phyloP scores from a whole-genome alignment of 1,140 invertebrate genomes.

The Neotoxoptera formosana region DNA sequence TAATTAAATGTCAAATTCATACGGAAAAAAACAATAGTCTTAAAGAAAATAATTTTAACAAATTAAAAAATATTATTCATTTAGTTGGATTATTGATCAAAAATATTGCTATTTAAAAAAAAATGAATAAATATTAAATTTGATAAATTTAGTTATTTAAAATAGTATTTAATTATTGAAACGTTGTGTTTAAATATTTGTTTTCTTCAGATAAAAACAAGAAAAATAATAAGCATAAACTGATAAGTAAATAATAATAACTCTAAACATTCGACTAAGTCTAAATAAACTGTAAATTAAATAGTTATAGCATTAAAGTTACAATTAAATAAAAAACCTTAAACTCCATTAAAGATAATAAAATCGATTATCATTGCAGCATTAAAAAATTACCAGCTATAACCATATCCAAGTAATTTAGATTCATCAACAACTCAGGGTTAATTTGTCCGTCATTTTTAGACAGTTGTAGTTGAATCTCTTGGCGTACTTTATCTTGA shows the following conservation, averaged over 20 bases:
- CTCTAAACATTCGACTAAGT: neutral
- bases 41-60: too few species aligned
- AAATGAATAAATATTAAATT: too few species aligned
- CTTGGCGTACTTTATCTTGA: neutral
- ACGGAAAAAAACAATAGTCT: neutral
- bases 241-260: neutral
- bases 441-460: neutral
- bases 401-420: conserved; percentile 68
- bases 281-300: neutral
- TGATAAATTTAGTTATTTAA: too few species aligned
- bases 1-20: too few species aligned
- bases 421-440: conserved; percentile 64
- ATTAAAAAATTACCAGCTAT: conserved; percentile 61
- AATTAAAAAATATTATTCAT: neutral
- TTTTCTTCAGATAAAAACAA: neutral
- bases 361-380: too few species aligned
- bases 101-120: too few species aligned
- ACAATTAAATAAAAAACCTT: too few species aligned
- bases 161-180: too few species aligned
- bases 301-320: neutral
- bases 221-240: neutral
- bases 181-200: too few species aligned
- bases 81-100: too few species aligned
- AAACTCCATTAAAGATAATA: too few species aligned
- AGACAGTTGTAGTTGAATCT: neutral